Conservation (phyloP, 2,797 vertebrate genomes). For the Enteromius anoplus region DNA sequence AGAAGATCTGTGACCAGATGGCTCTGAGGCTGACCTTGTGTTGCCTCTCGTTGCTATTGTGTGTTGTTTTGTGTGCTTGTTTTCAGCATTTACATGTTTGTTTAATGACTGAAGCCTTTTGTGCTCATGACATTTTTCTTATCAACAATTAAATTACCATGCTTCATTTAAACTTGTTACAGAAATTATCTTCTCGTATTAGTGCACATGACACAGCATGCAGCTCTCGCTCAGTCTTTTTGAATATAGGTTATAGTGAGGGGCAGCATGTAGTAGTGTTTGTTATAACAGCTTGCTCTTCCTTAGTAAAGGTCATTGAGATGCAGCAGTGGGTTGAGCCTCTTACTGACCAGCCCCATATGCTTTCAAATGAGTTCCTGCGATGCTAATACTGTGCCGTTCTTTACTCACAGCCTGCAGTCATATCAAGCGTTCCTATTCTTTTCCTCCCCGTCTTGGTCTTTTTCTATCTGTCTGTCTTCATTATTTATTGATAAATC, state of each 20-base stretch:
- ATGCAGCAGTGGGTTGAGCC: constrained; percentile 44
- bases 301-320: constrained; percentile 31
- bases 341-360: constrained; percentile 50
- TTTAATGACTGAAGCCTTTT: constrained; percentile 20
- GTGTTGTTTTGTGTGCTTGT: constrained; percentile 12
- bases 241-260: constrained; percentile 5
- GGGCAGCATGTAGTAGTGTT: background rate
- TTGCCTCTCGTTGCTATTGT: background rate
- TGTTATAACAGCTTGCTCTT: constrained; percentile 36
- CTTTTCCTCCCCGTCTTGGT: background rate
- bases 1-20: constrained; percentile 32
- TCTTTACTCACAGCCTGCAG: constrained; percentile 18
- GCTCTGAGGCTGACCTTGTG: constrained; percentile 35
- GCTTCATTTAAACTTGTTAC: constrained; percentile 36
- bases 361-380: constrained; percentile 28
- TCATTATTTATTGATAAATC: background rate
- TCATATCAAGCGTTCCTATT: constrained; percentile 22
- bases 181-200: constrained; percentile 7
- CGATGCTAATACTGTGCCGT: background rate
- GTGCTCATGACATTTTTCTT: constrained; percentile 40
- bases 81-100: constrained; percentile 3
- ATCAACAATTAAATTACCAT: constrained; percentile 43
- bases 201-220: background rate
- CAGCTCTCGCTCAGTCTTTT: background rate
- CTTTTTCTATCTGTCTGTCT: background rate